These are phyloP conservation scores for Macrobrachium rosenbergii DNA, from an alignment of 1,140 invertebrate species.

Conservation along the genomic window DNA sequence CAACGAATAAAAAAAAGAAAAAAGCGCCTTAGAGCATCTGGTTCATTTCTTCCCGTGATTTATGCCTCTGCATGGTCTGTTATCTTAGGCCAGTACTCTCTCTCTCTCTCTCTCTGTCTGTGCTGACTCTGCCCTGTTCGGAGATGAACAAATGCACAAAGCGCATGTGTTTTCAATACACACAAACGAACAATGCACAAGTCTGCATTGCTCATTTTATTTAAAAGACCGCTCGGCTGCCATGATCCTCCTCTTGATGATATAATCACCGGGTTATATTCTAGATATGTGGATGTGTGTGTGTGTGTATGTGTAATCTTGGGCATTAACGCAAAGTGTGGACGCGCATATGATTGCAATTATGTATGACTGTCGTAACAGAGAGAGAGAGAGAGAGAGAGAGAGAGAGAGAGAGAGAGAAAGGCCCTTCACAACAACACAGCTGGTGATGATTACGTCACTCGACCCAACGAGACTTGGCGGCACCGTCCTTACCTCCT, in stretches of 20 bases:
- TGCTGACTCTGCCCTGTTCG: neutral
- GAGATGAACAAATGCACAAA: neutral
- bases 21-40: no score
- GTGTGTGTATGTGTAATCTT: no score
- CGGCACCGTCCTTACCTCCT: conserved; percentile 2
- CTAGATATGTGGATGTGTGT: no score
- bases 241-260: no score
- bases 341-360: no score
- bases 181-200: no score
- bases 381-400: neutral
- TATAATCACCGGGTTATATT: no score
- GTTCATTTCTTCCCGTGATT: no score
- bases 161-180: neutral
- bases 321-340: no score
- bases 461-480: conserved; percentile 7
- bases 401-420: neutral
- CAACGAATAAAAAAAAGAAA: no score
- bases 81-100: conserved; percentile 1
- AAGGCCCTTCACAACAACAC: conserved; percentile 21
- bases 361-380: neutral
- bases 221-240: no score
- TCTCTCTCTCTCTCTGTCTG: conserved; percentile 26
- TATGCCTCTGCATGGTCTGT: neutral
- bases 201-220: no score
- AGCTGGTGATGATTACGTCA: conserved; percentile 27